Base-by-base conservation (phyloP, 1,140 invertebrate genomes). In the Lamellibrachia luymesi region DNA sequence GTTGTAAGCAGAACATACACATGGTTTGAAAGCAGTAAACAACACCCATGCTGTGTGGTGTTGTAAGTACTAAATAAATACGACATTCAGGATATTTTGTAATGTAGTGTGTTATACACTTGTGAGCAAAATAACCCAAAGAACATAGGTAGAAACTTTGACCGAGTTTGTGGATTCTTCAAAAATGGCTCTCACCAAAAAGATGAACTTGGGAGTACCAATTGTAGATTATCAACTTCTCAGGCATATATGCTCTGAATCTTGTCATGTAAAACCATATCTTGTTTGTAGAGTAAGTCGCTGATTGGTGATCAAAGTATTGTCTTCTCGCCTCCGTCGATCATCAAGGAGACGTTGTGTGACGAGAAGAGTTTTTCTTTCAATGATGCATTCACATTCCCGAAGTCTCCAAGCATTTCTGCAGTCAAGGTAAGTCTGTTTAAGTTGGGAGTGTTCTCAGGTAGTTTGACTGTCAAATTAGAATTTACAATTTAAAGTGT, bases 321-420 rank as follows among this genome's bases (percentile, higher is more conserved):
- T 22, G 96, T 98, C 93, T 98, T 98, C 95, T 98, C 98, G 2
- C 98, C 98, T 2, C 98, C 98, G 17, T 98, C 98, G 5, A 98
- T 98, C 95, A 97, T 97, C 25, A 96, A 97, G 93, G 97, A 97
- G 90, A 96, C 96, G 94, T 96, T 97, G 38, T 95, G 95, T 22
- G 96, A 96, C 51, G 94, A 96, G 95, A 94, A 95, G 95, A 94
- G 96, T 38, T 80, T 95, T 4, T 94, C 91, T 13, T 52, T 95
- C 22, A 95, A 95, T 93, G 95, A 96, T 92, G 95, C 95, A 4
- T 96, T 96, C 93, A 92, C 94, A 50, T 91, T 94, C 6, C 95
- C 95, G 17, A 93, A 92, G 38, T 93, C 92, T 49, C 93, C 93
- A 96, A 52, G 89, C 10, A 50, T 94, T 96, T 95, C 93, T 94